These are phyloP conservation scores for Patiria miniata DNA, from an alignment of 35 echinoderm and acorn worm species.

Conservation along the genomic window DNA sequence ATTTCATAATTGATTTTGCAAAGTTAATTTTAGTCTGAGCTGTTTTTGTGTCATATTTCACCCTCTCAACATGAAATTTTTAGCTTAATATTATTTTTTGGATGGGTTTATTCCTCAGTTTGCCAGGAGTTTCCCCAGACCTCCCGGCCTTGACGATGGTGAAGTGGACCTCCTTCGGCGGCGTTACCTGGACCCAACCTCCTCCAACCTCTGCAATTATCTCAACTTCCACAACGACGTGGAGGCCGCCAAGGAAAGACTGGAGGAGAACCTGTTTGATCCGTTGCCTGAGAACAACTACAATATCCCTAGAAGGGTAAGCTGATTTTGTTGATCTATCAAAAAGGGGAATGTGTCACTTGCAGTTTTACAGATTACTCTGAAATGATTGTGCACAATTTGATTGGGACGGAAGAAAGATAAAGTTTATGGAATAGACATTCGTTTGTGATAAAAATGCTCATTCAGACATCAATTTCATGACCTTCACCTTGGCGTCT, in stretches of 20 bases:
- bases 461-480: no score
- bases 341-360: not conserved
- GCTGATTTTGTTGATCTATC: not conserved
- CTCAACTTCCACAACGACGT: constrained; percentile 96
- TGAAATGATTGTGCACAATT: no score
- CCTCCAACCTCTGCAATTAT: constrained; percentile 83
- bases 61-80: no score
- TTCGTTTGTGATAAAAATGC: no score
- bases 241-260: constrained; percentile 60
- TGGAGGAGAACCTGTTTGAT: constrained; percentile 78
- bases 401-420: no score
- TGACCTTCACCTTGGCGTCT: no score
- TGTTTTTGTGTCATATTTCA: no score
- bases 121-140: constrained; percentile 81
- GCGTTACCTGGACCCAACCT: constrained; percentile 79
- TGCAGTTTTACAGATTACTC: not conserved
- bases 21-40: no score
- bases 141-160: constrained; percentile 75
- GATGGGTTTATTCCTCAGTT: constrained; percentile 54
- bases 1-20: no score
- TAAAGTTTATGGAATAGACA: no score
- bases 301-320: constrained; percentile 92
- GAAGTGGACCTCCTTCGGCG: constrained; percentile 51
- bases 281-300: constrained; percentile 59
- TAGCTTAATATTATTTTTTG: no score